Evolutionary conservation across 2,113 vertebrate species (phyloP).

Genomic region (Mesocricetus auratus): DNA sequence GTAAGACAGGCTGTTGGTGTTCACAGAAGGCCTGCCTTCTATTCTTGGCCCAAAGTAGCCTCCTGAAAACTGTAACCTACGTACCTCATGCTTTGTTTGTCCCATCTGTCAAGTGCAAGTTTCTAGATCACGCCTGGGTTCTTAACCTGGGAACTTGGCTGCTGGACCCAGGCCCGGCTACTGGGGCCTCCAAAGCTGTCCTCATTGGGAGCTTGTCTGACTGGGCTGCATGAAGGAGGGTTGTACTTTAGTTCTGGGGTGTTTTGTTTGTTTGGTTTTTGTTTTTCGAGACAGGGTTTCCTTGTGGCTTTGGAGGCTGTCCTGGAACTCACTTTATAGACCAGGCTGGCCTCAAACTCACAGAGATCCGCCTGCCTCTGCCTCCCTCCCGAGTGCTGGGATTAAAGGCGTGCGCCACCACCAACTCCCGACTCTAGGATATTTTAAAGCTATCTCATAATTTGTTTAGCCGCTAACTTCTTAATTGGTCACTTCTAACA

Average conservation of each 20-base stretch:
- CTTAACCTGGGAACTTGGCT: background rate
- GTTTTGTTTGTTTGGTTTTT: too few species aligned
- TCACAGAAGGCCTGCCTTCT: background rate
- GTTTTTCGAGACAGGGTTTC: too few species aligned
- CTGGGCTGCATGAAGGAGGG: background rate
- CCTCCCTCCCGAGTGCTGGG: too few species aligned
- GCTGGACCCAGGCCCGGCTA: background rate
- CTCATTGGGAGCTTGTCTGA: background rate
- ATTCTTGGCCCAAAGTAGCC: background rate
- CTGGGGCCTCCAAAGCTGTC: background rate
- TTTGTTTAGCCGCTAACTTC: background rate
- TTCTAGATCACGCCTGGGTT: background rate
- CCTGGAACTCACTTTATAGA: too few species aligned
- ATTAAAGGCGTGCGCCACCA: too few species aligned
- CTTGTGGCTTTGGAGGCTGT: too few species aligned
- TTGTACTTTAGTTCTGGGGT: background rate
- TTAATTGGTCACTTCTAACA: background rate
- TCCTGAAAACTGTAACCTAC: background rate
- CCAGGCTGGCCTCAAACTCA: too few species aligned
- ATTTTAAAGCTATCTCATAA: conserved; percentile 49
- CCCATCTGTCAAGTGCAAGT: conserved; percentile 20
- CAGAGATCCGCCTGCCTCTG: too few species aligned
- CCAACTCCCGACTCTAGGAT: background rate
- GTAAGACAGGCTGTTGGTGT: background rate
- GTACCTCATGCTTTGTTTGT: background rate